phyloP scores from a whole-genome alignment of 2,888 invertebrate genomes.

The Pristionchus fissidentatus region DNA sequence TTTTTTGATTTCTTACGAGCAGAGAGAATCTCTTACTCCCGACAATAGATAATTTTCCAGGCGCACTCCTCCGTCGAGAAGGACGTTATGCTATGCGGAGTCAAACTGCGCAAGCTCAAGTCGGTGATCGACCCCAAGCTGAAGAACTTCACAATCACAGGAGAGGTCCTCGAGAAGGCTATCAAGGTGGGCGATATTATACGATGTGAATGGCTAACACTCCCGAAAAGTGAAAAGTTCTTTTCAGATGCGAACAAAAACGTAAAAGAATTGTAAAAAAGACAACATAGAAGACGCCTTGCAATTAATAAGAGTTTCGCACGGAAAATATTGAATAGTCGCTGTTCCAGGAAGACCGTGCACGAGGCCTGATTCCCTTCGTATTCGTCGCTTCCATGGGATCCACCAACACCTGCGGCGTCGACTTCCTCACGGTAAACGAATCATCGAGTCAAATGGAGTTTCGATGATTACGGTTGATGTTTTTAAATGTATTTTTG shows the following conservation, averaged over 20 bases:
- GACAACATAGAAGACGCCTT: neutral
- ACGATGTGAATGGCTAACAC: no score
- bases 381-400: conserved; percentile 79
- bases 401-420: conserved; percentile 95
- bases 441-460: neutral
- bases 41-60: conserved; percentile 77
- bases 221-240: neutral
- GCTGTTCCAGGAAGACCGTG: conserved; percentile 64
- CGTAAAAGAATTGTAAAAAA: neutral
- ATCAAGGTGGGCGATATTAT: conserved; percentile 72
- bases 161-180: conserved; percentile 82
- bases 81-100: conserved; percentile 86
- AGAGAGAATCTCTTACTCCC: neutral
- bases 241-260: neutral
- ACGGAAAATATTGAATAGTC: neutral
- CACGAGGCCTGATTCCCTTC: conserved; percentile 72
- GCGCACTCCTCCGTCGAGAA: conserved; percentile 92
- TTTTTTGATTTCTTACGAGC: no score
- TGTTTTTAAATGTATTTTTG: no score
- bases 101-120: conserved; percentile 84
- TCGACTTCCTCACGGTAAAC: conserved; percentile 81
- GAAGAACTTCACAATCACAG: conserved; percentile 82
- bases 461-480: no score
- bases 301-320: no score
- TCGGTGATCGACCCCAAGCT: conserved; percentile 77